These are phyloP conservation scores for Drosophila pseudoananassae DNA, from an alignment of 1,140 invertebrate genomes.

Conservation along the genomic window DNA sequence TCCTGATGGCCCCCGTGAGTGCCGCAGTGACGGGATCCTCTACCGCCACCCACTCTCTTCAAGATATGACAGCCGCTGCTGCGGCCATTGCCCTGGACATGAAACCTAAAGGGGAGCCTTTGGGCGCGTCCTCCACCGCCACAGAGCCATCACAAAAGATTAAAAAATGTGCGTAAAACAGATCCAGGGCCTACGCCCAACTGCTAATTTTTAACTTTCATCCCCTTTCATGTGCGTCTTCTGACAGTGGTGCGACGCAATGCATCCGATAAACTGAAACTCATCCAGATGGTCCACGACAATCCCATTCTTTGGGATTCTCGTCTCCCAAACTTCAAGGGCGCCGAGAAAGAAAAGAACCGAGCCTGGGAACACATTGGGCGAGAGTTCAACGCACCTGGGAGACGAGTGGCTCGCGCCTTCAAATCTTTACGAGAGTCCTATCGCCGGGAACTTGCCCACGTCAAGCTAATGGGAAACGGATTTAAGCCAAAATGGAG, in stretches of 20 bases:
- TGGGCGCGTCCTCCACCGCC: conserved; percentile 22
- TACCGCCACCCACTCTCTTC: conserved; percentile 66
- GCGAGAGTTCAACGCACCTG: conserved; percentile 79
- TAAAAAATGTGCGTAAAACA: conserved; percentile 74
- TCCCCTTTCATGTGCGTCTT: conserved; percentile 3
- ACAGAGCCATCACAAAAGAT: conserved; percentile 64
- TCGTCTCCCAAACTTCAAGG: conserved; percentile 81
- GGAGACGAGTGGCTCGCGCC: conserved; percentile 75
- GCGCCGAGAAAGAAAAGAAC: conserved; percentile 83
- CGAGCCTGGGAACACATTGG: conserved; percentile 81
- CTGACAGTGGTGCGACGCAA: conserved; percentile 76
- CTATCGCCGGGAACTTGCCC: conserved; percentile 77
- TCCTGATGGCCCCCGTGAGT: conserved; percentile 66
- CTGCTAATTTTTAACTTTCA: conserved; percentile 4
- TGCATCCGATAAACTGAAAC: conserved; percentile 78
- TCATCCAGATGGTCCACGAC: conserved; percentile 82
- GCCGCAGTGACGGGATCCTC: conserved; percentile 42
- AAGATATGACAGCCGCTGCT: conserved; percentile 71
- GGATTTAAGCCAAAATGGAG: conserved; percentile 82
- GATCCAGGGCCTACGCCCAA: not conserved
- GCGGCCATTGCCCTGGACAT: conserved; percentile 72
- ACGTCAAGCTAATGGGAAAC: conserved; percentile 79
- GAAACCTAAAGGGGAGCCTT: conserved; percentile 59
- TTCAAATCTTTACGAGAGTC: conserved; percentile 82
- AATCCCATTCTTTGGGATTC: conserved; percentile 82